Base-by-base conservation (phyloP, 2,113 vertebrate genomes). In the Sinocyclocheilus grahami region DNA sequence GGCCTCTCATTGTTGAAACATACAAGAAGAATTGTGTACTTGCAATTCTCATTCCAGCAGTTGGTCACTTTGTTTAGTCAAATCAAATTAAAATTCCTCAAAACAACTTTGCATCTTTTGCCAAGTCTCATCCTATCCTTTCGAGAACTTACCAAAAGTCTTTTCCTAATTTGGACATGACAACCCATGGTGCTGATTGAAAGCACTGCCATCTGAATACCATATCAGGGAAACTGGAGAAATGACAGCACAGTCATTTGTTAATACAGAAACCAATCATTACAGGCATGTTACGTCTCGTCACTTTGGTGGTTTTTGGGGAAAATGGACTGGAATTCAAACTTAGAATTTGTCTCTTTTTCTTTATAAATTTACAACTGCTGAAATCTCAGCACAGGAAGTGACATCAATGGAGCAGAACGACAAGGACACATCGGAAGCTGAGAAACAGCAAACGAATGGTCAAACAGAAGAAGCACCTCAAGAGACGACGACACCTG, bases 61-160 rank as follows among this genome's bases (percentile, higher is more conserved):
- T 42, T 11, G 27, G 77, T 14, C 62, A 74, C 82, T 90, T 86
- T 86, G 83, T 83, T 85, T 84, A 89, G 89, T 89, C 87, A 87
- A 91, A 90, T 83, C 75, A 60, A 84, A 89, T 86, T 89, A 85
- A 88, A 89, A 89, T 88, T 86, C 77, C 84, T 86, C 86, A 80
- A 85, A 87, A 86, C 27, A n/a, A 20, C 85, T 88, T 90, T 85
- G 83, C 85, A 89, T 88, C 58, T 11, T 30, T 74, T 14, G 75
- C 69, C 75, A 86, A 80, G 65, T 69, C 65, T 46, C 37, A 60
- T 60, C 58, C 58, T 60, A n/a, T 62, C 58, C 58, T 62, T 22
- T 62, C 58, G 20, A 62, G 58, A 62, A 62, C 53, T 81, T 18
- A 48, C 11, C 14, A 53, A 16, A 53, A 16, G 51, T 53, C 51